Conservation (phyloP, 1,140 invertebrate genomes). For the Aricia agestis region DNA sequence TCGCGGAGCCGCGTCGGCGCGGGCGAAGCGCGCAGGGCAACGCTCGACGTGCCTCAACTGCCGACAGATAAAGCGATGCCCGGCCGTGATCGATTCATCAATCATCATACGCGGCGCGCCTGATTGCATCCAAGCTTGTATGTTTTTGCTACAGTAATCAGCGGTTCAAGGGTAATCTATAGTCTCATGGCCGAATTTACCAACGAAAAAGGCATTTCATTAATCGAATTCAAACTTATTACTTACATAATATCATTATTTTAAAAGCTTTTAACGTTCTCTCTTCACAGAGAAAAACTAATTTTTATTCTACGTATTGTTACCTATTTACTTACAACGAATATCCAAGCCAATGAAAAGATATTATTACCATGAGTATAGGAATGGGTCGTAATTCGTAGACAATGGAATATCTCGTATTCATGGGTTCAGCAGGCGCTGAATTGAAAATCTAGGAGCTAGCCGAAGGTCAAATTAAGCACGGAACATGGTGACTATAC, state of each 20-base stretch:
- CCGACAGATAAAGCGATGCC: constrained; percentile 32
- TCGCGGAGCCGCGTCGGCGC: constrained; percentile 14
- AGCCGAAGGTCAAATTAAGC: constrained; percentile 41
- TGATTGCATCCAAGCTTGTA: not conserved
- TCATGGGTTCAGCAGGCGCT: not conserved
- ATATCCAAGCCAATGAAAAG: no score
- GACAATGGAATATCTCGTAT: not conserved
- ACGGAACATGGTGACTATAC: constrained; percentile 55
- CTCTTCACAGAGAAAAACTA: no score
- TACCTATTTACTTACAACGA: no score
- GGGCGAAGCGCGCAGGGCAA: constrained; percentile 39
- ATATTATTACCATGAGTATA: no score
- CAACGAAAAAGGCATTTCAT: not conserved
- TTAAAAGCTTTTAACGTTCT: no score
- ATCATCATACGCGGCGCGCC: not conserved
- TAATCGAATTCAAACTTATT: no score
- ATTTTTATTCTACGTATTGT: no score
- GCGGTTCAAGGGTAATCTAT: not conserved
- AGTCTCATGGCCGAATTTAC: not conserved
- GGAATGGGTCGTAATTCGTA: not conserved
- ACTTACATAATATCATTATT: no score
- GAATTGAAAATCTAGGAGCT: constrained; percentile 29
- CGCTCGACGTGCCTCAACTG: constrained; percentile 43
- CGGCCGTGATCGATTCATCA: constrained; percentile 37
- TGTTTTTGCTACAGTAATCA: constrained; percentile 2